Conservation (phyloP, 2,888 invertebrate genomes). For the Chirona hameri region DNA sequence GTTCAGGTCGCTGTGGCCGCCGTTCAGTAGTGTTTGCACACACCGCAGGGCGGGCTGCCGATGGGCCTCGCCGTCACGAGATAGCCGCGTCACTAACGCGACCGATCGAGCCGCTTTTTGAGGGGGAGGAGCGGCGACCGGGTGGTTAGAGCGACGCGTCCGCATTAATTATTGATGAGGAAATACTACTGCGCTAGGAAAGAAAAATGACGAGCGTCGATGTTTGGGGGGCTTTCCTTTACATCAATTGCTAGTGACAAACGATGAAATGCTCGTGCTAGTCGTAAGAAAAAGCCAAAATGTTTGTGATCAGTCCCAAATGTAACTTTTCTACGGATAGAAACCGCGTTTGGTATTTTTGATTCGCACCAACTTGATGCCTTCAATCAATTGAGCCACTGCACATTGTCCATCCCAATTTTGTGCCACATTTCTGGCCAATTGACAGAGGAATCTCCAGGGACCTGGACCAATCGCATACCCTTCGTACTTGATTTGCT, state of each 20-base stretch:
- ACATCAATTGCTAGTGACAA: no score
- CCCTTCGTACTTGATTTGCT: conserved; percentile 24
- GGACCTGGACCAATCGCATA: conserved; percentile 23
- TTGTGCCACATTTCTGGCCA: neutral
- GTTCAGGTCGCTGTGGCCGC: neutral
- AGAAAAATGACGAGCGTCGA: no score
- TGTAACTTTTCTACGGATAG: no score
- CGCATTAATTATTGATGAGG: neutral
- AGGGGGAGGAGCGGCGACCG: no score
- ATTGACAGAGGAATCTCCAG: neutral
- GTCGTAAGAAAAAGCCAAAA: no score
- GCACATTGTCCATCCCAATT: conserved; percentile 8
- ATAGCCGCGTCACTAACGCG: neutral
- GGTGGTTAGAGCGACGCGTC: neutral
- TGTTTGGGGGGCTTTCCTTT: no score
- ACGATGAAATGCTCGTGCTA: no score
- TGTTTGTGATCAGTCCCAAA: no score
- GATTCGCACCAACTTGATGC: neutral
- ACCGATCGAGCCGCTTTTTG: neutral
- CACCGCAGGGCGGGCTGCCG: neutral
- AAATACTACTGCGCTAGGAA: neutral
- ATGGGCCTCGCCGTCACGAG: neutral
- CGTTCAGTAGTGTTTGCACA: neutral
- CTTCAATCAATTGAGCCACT: neutral
- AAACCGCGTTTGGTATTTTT: neutral